Base-by-base conservation (phyloP, 2,888 invertebrate genomes). In the Dryococelus australis region DNA sequence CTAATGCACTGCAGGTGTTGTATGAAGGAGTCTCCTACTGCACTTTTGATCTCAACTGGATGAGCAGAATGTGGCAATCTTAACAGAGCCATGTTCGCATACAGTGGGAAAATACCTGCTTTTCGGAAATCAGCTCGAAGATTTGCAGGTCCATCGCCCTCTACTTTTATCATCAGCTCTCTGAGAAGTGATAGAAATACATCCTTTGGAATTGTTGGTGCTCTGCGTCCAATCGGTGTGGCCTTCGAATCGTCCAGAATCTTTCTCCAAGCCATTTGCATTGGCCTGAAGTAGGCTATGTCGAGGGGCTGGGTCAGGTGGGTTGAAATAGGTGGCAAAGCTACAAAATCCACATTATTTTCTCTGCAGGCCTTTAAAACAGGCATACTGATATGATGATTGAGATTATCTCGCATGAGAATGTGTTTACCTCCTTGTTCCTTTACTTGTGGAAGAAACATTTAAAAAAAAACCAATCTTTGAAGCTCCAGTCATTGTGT, bases 11-110 rank as follows among this genome's bases (percentile, higher is more conserved):
- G 43, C 13, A 84, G 84, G 8, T 35, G 84, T 24, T 43, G 35
- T 47, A 84, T 84, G 84, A 20, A 43, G 43, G 84, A 43, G 84
- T 84, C 35, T 43, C 35, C n/a, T 24, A 43, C 84, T 47, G 35
- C 84, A n/a, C 43, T 47, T n/a, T 43, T 43, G 13, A 47, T 43
- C 28, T 43, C 35, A 35, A 13, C 35, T 47, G 43, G 24, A 4
- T 84, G 84, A 16, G 43, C 84, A 9, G 43, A 35, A n/a, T 27
- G 84, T n/a, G 43, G 84, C 13, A 84, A 9, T 26, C 35, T 84
- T 0, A 13, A n/a, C 16, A 16, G 84, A 0, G 20, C 84, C 20
- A 84, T n/a, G 84, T 35, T 43, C n/a, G 13, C 84, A 35, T 35
- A 6, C 28, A 84, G 12, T 16, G 12, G 10, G 43, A n/a, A 26